Percentiles rank a stretch among this genome's conserved stretches.
phyloP scores from a whole-genome alignment of 2,797 vertebrate species.

The Merluccius polli region DNA sequence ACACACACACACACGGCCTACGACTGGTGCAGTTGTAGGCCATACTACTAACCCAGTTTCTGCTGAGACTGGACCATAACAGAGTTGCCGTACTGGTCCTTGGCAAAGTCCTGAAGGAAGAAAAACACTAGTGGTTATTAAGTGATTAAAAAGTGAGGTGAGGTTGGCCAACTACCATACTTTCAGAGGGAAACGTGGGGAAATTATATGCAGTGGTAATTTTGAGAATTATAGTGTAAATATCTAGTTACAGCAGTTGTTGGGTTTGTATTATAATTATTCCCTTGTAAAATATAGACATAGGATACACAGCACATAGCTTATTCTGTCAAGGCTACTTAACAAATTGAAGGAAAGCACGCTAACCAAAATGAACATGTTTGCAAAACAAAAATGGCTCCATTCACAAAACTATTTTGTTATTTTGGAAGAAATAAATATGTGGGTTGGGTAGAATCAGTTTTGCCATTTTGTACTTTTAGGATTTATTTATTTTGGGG shows the following conservation, averaged over 20 bases:
- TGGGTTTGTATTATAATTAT: background rate
- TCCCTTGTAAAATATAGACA: background rate
- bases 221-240: background rate
- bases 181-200: background rate
- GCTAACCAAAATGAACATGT: too few species aligned
- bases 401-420: background rate
- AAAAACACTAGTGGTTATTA: background rate
- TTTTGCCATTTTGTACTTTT: background rate
- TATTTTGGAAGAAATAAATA: background rate
- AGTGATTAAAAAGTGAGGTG: too few species aligned
- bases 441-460: background rate
- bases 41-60: conserved; percentile 84
- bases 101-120: conserved; percentile 87
- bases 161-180: background rate
- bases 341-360: background rate
- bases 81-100: conserved; percentile 88
- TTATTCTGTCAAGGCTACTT: background rate
- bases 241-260: background rate
- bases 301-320: background rate
- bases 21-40: background rate
- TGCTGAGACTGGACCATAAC: conserved; percentile 93
- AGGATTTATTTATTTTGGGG: background rate
- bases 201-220: background rate
- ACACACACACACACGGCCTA: background rate
- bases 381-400: background rate